phyloP scores from a whole-genome alignment of 2,797 vertebrate genomes.

The Podarcis lilfordi region DNA sequence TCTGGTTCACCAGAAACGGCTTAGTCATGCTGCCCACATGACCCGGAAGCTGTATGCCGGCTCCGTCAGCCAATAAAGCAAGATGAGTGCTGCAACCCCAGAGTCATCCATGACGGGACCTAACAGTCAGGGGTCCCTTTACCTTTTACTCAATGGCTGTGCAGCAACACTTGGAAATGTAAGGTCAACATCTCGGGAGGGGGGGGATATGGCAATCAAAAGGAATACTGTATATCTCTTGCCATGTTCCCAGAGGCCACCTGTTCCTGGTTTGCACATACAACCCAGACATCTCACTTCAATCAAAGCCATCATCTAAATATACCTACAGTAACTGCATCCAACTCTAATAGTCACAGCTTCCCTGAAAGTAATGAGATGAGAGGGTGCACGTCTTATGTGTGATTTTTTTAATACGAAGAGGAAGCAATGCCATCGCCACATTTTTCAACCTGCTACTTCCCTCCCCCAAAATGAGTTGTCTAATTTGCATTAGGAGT shows the following conservation, averaged over 20 bases:
- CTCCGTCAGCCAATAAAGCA: too few species aligned
- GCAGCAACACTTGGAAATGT: background rate
- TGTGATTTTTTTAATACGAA: background rate
- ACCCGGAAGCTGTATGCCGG: too few species aligned
- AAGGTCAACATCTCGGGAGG: background rate
- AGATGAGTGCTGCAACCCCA: too few species aligned
- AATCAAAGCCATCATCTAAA: background rate
- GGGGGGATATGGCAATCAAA: background rate
- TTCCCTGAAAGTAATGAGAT: background rate
- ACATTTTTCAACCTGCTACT: background rate
- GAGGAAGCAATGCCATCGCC: background rate
- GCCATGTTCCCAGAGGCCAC: background rate
- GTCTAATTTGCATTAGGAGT: constrained; percentile 21
- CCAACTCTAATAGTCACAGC: background rate
- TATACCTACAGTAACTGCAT: background rate
- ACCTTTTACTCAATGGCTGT: too few species aligned
- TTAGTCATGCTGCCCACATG: too few species aligned
- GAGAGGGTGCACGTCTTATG: fast-evolving
- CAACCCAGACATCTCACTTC: background rate
- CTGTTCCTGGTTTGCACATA: background rate
- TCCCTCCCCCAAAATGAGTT: background rate
- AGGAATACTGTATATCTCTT: background rate
- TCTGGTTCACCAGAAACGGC: too few species aligned
- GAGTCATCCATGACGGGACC: too few species aligned
- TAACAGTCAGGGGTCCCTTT: too few species aligned